Percentiles rank a stretch among this genome's conserved stretches.
phyloP scores from a whole-genome alignment of 1,140 invertebrate genomes.

The Bombus fervidus region DNA sequence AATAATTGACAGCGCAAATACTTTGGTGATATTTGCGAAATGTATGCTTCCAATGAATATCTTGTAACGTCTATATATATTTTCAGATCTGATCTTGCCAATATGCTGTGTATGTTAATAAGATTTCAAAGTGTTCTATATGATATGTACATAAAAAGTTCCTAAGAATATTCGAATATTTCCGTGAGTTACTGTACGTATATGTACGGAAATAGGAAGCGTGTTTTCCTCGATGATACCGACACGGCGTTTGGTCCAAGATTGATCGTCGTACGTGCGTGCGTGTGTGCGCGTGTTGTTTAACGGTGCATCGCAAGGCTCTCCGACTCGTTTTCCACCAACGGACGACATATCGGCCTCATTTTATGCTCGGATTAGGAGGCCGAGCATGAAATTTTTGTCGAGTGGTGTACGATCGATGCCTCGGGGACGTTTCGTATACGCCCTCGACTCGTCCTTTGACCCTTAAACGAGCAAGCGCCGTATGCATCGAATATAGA shows the following conservation, averaged over 20 bases:
- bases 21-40: no score
- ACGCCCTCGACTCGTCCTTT: constrained; percentile 68
- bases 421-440: constrained; percentile 63
- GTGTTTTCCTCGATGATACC: constrained; percentile 16
- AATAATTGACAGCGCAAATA: no score
- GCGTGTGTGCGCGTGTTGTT: background rate
- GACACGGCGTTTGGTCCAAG: background rate
- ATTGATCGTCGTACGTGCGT: constrained; percentile 18
- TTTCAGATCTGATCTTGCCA: no score
- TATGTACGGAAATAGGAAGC: constrained; percentile 10
- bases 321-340: background rate
- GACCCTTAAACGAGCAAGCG: constrained; percentile 69
- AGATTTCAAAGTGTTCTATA: no score
- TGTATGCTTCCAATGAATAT: no score
- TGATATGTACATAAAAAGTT: background rate
- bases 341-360: background rate
- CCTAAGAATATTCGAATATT: no score
- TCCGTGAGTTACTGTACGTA: no score
- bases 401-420: constrained; percentile 60
- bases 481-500: constrained; percentile 42
- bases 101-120: no score
- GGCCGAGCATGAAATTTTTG: constrained; percentile 57
- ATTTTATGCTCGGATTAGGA: constrained; percentile 10
- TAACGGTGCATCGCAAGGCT: constrained; percentile 28
- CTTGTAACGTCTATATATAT: no score